These are phyloP conservation scores for Sphinx pinastri DNA, from an alignment of 2,888 invertebrate genomes.

Conservation along the genomic window DNA sequence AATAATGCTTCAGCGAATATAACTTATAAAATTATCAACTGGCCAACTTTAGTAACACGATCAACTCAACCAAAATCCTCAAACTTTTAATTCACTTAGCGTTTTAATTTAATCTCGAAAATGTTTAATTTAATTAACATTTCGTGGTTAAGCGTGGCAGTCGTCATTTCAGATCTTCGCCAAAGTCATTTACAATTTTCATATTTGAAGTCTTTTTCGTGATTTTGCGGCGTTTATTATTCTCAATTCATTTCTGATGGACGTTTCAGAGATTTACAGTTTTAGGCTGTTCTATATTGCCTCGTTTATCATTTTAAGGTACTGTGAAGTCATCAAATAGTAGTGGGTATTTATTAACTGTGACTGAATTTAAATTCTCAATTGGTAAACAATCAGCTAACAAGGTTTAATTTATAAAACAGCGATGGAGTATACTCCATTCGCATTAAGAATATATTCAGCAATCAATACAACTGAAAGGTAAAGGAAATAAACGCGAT, in stretches of 20 bases:
- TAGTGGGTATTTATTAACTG: no score
- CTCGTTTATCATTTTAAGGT: neutral
- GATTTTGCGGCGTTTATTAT: neutral
- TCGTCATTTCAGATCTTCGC: neutral
- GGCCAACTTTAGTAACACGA: neutral
- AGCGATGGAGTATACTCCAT: no score
- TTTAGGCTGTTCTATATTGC: neutral
- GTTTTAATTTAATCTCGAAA: neutral
- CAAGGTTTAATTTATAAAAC: no score
- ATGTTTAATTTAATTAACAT: constrained; percentile 10
- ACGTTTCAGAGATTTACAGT: neutral
- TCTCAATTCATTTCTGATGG: neutral
- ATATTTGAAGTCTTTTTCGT: constrained; percentile 3
- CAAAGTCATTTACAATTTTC: constrained; percentile 2
- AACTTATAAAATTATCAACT: neutral
- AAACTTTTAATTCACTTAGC: neutral
- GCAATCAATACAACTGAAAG: no score
- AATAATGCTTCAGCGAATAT: neutral
- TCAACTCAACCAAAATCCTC: neutral
- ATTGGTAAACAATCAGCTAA: no score
- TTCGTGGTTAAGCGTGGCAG: neutral
- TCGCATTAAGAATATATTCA: no score
- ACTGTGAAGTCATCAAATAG: no score
- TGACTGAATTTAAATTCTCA: no score
- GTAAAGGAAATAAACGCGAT: no score